Base-by-base conservation (phyloP, 2,888 invertebrate species). In the Microctonus aethiopoides region DNA sequence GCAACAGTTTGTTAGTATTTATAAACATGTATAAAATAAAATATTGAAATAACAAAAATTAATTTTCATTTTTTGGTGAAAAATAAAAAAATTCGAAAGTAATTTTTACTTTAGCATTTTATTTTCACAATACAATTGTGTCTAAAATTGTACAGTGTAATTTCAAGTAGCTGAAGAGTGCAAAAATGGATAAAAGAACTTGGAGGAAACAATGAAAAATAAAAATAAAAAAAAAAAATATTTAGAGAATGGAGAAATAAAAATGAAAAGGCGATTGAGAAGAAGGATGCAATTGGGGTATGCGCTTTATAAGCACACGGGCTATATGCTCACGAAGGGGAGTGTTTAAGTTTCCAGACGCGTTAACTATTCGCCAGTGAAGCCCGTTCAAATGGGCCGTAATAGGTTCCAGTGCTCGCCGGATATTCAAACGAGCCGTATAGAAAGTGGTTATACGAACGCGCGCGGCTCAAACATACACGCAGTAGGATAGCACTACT, bases 371-470 rank as follows among this genome's bases (percentile, higher is more conserved):
- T 69, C 60, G 51, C 65, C 56, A 39, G 65, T 65, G 65, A 69
- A 64, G 34, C 52, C 57, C 54, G 52, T 64, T 64, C 64, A 68
- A 74, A 73, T 73, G 69, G 57, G 16, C 69, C 41, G 60, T 67
- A 68, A 72, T 72, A 54, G 72, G 66, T 46, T 72, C 63, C 34
- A 59, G 52, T 59, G 34, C 36, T 61, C 72, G 66, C 66, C 65
- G 51, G 71, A 77, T 74, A 73, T 72, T 73, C 46, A 73, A 73
- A 69, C 71, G 64, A 68, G 67, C 34, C 72, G 67, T 75, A 16
- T 46, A 76, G 74, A 77, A 76, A 77, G 75, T 75, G 61, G 67
- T 71, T 66, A 57, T 24, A 24, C 61, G 46, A 46, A 6, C 16
- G 46, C 46, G 39, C 39, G 46, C 46, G 16, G n/a, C 1, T n/a